Percentiles rank a stretch among this genome's conserved stretches.
Evolutionary conservation across 2,888 invertebrate genomes (phyloP).

Genomic region (Pseudococcus jackbeardsleyi): DNA sequence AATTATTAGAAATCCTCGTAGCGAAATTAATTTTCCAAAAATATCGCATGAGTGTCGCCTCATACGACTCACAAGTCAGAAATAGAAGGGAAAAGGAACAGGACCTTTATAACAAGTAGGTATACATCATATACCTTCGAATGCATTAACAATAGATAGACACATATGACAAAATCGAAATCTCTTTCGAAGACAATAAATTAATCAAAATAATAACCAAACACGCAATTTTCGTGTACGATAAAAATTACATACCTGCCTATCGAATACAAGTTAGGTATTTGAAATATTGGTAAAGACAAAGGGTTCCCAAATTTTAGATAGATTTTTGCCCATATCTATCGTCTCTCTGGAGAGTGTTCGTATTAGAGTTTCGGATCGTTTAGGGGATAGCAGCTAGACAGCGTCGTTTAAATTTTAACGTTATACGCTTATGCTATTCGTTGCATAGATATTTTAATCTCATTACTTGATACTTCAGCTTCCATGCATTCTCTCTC

Average conservation of each 20-base stretch:
- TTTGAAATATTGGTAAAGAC: conserved; percentile 48
- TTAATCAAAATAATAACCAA: conserved; percentile 45
- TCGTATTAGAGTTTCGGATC: no score
- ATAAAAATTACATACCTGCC: conserved; percentile 35
- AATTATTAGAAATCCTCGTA: conserved; percentile 4
- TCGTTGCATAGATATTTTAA: conserved; percentile 24
- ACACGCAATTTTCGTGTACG: conserved; percentile 42
- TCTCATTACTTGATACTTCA: conserved; percentile 1
- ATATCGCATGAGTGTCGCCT: conserved; percentile 8
- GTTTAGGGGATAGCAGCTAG: no score
- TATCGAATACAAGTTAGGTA: neutral
- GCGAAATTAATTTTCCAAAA: conserved; percentile 35
- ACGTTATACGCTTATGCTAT: neutral
- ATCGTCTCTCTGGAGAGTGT: neutral
- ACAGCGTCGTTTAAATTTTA: conserved; percentile 38
- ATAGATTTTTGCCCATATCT: conserved; percentile 5
- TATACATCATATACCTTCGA: neutral
- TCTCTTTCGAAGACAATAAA: conserved; percentile 40
- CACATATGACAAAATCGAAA: neutral
- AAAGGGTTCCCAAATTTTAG: conserved; percentile 1
- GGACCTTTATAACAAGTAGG: neutral
- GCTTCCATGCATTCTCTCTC: conserved; percentile 29
- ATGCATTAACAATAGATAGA: conserved; percentile 14
- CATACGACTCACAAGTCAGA: neutral
- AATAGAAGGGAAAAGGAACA: neutral